These are phyloP conservation scores for Drosophila grimshawi DNA, from an alignment of 1,140 invertebrate genomes.

Conservation along the genomic window DNA sequence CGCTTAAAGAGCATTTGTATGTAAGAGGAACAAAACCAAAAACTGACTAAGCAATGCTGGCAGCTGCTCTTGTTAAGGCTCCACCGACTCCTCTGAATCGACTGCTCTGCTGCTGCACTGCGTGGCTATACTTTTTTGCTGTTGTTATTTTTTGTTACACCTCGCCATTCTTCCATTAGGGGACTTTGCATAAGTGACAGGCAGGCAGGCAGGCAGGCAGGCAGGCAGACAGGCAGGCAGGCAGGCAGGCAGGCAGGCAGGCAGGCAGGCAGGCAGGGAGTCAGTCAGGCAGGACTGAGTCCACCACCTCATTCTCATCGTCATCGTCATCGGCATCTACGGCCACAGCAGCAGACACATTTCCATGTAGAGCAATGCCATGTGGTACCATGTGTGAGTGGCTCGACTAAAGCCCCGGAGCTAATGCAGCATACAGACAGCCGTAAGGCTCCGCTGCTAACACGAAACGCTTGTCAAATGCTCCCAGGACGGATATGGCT, in stretches of 20 bases:
- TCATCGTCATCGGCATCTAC: not conserved
- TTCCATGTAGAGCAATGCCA: constrained; percentile 31
- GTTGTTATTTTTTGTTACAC: constrained; percentile 63
- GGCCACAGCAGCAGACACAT: constrained; percentile 8
- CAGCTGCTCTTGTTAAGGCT: constrained; percentile 33
- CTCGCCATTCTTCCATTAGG: constrained; percentile 68
- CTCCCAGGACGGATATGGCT: constrained; percentile 25
- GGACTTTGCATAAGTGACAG: constrained; percentile 81
- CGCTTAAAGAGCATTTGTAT: constrained; percentile 82
- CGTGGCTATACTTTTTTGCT: not conserved
- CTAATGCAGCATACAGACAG: constrained; percentile 66
- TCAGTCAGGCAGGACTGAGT: not conserved
- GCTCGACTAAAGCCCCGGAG: constrained; percentile 61
- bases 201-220: constrained; percentile 1
- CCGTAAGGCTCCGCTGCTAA: constrained; percentile 57
- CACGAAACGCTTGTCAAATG: constrained; percentile 69
- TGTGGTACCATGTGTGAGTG: constrained; percentile 51
- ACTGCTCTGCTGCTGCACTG: constrained; percentile 25
- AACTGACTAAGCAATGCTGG: constrained; percentile 43
- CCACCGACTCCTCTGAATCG: constrained; percentile 29
- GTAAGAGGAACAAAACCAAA: constrained; percentile 59
- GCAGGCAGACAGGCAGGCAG: constrained; percentile 35
- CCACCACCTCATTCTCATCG: constrained; percentile 21
- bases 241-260: constrained; percentile 22
- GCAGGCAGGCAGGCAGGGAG: not conserved